Percentiles rank a stretch among this genome's conserved stretches.
These are phyloP conservation scores for Apis mellifera DNA, from an alignment of 1,140 invertebrate genomes.

Conservation along the genomic window DNA sequence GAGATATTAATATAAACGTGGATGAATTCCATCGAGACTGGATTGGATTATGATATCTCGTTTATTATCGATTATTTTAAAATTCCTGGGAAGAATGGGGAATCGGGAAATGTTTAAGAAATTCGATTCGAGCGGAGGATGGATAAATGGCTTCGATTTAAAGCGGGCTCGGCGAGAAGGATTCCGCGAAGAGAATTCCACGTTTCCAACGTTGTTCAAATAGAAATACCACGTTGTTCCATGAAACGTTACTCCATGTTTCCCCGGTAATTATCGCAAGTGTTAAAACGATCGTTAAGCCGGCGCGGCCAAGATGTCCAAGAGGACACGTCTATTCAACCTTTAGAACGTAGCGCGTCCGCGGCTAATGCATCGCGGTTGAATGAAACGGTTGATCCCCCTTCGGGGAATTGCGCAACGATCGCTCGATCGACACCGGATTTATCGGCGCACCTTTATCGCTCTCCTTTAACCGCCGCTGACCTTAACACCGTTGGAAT, in stretches of 20 bases:
- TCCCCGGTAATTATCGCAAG: constrained; percentile 47
- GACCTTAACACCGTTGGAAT: constrained; percentile 44
- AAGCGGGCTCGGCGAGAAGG: not conserved
- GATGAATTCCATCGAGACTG: no score
- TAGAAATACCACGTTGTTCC: constrained; percentile 27
- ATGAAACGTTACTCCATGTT: constrained; percentile 35
- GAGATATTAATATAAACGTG: no score
- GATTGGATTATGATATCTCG: no score
- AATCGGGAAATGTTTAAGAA: no score
- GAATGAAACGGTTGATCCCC: constrained; percentile 41
- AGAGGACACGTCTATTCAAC: constrained; percentile 42
- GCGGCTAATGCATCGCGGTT: not conserved
- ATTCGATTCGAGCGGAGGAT: no score
- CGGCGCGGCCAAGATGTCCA: constrained; percentile 20
- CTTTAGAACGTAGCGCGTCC: constrained; percentile 45
- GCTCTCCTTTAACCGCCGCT: not conserved
- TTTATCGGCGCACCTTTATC: constrained; percentile 1
- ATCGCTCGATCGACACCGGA: constrained; percentile 1
- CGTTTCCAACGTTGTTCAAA: not conserved
- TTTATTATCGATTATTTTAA: no score
- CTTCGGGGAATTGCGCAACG: constrained; percentile 28
- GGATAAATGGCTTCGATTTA: no score
- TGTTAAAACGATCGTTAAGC: constrained; percentile 45
- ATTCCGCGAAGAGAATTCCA: constrained; percentile 15
- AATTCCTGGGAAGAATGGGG: no score